Conservation (phyloP, 2,797 vertebrate genomes). For the Smutsia temminckii region DNA sequence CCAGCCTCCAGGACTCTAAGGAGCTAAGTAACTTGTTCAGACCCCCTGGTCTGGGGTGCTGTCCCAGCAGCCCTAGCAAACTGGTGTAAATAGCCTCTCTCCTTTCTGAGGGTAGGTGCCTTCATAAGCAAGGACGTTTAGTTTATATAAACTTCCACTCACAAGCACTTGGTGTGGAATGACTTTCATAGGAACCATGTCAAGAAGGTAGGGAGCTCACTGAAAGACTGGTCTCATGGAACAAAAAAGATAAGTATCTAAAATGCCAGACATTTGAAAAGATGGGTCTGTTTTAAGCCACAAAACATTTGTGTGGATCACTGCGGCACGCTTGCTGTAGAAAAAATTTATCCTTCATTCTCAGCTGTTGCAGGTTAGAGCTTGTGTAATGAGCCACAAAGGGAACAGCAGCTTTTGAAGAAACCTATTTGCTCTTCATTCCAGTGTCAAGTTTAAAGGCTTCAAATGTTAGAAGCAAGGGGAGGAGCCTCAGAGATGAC, state of each 20-base stretch:
- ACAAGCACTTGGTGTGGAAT: neutral
- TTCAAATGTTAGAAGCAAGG: neutral
- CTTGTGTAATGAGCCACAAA: neutral
- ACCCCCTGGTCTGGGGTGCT: neutral
- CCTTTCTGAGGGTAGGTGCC: neutral
- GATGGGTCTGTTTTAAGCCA: slow-evolving; percentile 55
- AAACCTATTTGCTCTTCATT: slow-evolving; percentile 35
- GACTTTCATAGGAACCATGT: neutral
- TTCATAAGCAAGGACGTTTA: neutral
- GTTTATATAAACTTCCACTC: neutral
- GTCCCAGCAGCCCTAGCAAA: neutral
- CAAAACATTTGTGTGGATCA: slow-evolving; percentile 47
- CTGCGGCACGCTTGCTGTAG: slow-evolving; percentile 8
- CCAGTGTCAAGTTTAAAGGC: slow-evolving; percentile 50
- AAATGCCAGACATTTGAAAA: slow-evolving; percentile 43
- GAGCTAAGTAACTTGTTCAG: neutral
- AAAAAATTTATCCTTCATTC: slow-evolving; percentile 59
- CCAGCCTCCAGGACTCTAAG: neutral
- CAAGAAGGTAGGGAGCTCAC: neutral
- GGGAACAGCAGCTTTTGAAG: slow-evolving; percentile 49
- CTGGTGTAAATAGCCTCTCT: neutral
- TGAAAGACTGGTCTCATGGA: too few species aligned
- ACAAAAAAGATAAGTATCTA: neutral
- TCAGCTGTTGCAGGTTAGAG: slow-evolving; percentile 68
- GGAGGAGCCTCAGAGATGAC: neutral